Percentiles rank a stretch among this genome's conserved stretches.
Conservation (phyloP, 1,140 invertebrate species). For the Protaetia brevitarsis region DNA sequence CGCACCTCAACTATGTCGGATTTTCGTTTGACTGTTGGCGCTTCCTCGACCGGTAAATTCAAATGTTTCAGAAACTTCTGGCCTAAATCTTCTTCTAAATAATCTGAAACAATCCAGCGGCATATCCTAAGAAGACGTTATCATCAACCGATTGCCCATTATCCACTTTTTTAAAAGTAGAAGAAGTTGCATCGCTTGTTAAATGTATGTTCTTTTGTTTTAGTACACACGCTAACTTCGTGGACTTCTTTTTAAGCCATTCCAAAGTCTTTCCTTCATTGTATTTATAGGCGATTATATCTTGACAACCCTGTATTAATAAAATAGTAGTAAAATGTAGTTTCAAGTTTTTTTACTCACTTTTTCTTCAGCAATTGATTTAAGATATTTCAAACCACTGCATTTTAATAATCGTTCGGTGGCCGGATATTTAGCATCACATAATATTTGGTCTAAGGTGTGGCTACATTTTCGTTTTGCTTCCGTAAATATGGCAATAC, state of each 20-base stretch:
- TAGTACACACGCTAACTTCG: slow-evolving; percentile 60
- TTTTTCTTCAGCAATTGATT: slow-evolving; percentile 64
- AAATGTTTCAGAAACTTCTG: slow-evolving; percentile 59
- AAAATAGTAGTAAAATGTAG: background rate
- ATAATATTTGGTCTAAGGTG: slow-evolving; percentile 69
- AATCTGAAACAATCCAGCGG: slow-evolving; percentile 68
- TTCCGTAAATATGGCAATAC: slow-evolving; percentile 58
- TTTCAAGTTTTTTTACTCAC: slow-evolving; percentile 42
- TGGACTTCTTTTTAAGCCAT: slow-evolving; percentile 70
- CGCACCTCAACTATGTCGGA: slow-evolving; percentile 33
- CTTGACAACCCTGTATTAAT: slow-evolving; percentile 46
- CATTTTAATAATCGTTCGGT: slow-evolving; percentile 52
- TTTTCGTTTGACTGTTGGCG: slow-evolving; percentile 44
- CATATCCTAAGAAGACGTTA: slow-evolving; percentile 66
- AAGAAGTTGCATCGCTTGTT: slow-evolving; percentile 60
- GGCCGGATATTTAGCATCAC: slow-evolving; percentile 60
- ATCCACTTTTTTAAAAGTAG: slow-evolving; percentile 60
- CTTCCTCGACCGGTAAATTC: slow-evolving; percentile 60
- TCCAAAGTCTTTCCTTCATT: slow-evolving; percentile 70
- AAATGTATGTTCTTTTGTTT: slow-evolving; percentile 70
- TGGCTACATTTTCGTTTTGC: slow-evolving; percentile 56
- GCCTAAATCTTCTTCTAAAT: slow-evolving; percentile 62
- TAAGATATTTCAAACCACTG: slow-evolving; percentile 53
- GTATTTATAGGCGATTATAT: slow-evolving; percentile 72
- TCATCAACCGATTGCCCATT: slow-evolving; percentile 41